Evolutionary conservation across 2,797 vertebrate genomes (phyloP), one percentile per base, ranked within the genome.

Genomic region (Sebastes trivittatus): DNA sequence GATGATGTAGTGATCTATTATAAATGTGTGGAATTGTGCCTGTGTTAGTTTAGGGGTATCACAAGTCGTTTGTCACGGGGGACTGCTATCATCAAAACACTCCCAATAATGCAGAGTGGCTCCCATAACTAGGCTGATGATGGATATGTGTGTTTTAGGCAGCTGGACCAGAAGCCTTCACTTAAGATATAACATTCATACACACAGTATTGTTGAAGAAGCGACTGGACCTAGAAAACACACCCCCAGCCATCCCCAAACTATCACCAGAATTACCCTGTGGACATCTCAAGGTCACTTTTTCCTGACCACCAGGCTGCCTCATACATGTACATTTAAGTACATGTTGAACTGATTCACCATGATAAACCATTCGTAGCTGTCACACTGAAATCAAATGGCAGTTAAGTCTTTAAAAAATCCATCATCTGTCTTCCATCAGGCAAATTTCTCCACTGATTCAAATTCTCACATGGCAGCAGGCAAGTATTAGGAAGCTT

Each of bases 1-100:
- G 49, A 69, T 60, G 36, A 74, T 81, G 36, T 72, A 58, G 30
- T 72, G 54, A 75, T 63, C 32, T 68, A 49, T 77, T 75, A 63
- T 70, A 81, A 72, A 56, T 72, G 75, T 81, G 78, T 85, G 86
- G 68, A 65, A 62, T 75, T 84, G 69, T 82, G 69, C 65, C 73
- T 38, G 34, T 77, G 56, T 73, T 74, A 81, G 78, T 55, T 80
- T 76, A 79, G 77, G 64, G 63, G 25, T 66, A 72, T 67, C 59
- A 72, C 38, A 30, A 64, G 63, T 67, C 2, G 13, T 83, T 58
- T 72, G 20, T 75, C 52, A 64, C 18, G 14, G 49, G 29, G 60
- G 49, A 55, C 52, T 69, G 52, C n/a, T 46, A 7, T 65, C 66
- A 55, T 74, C 74, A 30, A 66, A 34, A 67, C 27, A 56, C 75